These are phyloP conservation scores for Mimachlamys varia DNA, from an alignment of 2,888 invertebrate species.

Conservation along the genomic window DNA sequence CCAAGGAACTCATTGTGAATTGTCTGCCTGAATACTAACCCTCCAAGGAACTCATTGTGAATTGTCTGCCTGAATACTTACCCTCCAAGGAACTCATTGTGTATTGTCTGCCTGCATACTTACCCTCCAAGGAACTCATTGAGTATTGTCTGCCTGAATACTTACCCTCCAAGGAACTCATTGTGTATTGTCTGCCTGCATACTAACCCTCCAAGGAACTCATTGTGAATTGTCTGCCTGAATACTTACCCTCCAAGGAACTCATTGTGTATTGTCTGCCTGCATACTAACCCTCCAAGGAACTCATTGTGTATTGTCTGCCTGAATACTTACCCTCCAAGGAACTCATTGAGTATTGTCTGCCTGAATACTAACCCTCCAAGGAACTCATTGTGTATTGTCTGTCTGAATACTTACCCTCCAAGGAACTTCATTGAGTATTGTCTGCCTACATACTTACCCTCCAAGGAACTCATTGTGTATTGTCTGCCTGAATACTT, in stretches of 20 bases:
- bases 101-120: slow-evolving; percentile 90
- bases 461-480: slow-evolving; percentile 87
- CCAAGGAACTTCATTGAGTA: slow-evolving; percentile 87
- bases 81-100: slow-evolving; percentile 87
- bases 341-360: slow-evolving; percentile 86
- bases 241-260: no score
- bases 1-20: slow-evolving; percentile 87
- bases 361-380: no score
- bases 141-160: slow-evolving; percentile 91
- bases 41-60: slow-evolving; percentile 87
- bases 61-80: no score
- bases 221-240: slow-evolving; percentile 89
- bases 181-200: slow-evolving; percentile 90
- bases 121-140: slow-evolving; percentile 87
- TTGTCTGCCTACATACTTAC: no score
- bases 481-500: no score
- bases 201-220: slow-evolving; percentile 87
- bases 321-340: no score
- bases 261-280: slow-evolving; percentile 89
- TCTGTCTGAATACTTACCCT: no score
- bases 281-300: no score
- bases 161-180: slow-evolving; percentile 87
- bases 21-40: no score
- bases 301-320: slow-evolving; percentile 88
- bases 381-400: slow-evolving; percentile 87